These are phyloP conservation scores for Cryptotermes secundus DNA, from an alignment of 1,140 invertebrate species.

Conservation along the genomic window DNA sequence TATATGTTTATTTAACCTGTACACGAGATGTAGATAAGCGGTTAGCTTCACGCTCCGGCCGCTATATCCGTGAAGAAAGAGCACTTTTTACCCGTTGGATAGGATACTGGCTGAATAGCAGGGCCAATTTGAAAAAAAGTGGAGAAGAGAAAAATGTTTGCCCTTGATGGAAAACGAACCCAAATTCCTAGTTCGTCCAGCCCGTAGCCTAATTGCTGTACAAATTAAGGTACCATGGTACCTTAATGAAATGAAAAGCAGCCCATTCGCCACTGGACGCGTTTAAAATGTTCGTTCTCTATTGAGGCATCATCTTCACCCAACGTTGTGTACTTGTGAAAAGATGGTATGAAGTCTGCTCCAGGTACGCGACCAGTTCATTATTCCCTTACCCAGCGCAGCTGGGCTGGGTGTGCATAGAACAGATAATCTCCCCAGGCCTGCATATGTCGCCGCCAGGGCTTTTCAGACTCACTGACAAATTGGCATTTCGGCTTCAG, in stretches of 20 bases:
- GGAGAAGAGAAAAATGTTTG: too few relatives aligned
- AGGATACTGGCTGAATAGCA: too few relatives aligned
- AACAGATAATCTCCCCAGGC: not conserved
- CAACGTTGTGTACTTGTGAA: not conserved
- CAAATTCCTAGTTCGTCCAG: too few relatives aligned
- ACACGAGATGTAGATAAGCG: too few relatives aligned
- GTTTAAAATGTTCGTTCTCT: not conserved
- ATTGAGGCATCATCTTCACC: conserved; percentile 6
- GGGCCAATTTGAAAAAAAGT: too few relatives aligned
- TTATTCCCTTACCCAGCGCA: conserved; percentile 25
- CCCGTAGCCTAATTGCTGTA: too few relatives aligned
- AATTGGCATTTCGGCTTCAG: conserved; percentile 31
- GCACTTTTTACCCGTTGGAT: too few relatives aligned
- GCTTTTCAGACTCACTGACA: conserved; percentile 28
- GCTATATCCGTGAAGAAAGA: too few relatives aligned
- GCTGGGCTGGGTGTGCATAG: conserved; percentile 25
- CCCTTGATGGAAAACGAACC: too few relatives aligned
- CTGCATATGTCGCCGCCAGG: conserved; percentile 15
- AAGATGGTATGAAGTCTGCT: conserved; percentile 21
- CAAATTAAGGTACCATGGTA: not conserved
- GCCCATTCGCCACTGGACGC: not conserved
- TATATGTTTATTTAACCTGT: too few relatives aligned
- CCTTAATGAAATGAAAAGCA: not conserved
- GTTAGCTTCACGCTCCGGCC: too few relatives aligned
- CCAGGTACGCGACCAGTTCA: conserved; percentile 28